Base-by-base conservation (phyloP, 2,888 invertebrate species). In the Athalia circularis region DNA sequence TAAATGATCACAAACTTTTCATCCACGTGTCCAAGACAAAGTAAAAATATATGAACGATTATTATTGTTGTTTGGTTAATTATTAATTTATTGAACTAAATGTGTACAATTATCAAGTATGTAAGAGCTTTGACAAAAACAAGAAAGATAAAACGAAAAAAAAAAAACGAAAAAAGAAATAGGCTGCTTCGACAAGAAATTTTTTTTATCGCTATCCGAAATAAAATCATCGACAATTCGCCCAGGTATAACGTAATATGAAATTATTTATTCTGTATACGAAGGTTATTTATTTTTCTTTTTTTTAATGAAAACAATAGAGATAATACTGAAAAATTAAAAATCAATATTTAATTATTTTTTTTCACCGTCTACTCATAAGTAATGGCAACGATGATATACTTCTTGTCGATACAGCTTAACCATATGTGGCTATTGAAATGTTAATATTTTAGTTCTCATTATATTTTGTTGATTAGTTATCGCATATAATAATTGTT, bases 391-490 rank as follows among this genome's bases (percentile, higher is more conserved):
- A 4, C 8, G n/a, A 54, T 54, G n/a, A 54, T 54, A 29, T 7
- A 6, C 13, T 59, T 72, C 57, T 59, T 8, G 57, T 57, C 59
- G 57, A 57, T 13, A 72, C 47, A 72, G 57, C 45, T 57, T 13
- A 13, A 72, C n/a, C 13, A 72, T 54, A 9, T 43, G 74, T 75
- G 62, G 62, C 74, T 75, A 75, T 62, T 75, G 74, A 72, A 72
- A 50, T 75, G 74, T 75, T 75, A 62, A 75, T 62, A 75, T 62
- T 62, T 75, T 75, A 75, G 74, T 75, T 75, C 61, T 75, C 50
- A 75, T 75, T 75, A 61, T 62, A 62, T 75, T 75, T 75, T 50
- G 74, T 75, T 75, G 74, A 75, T 75, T 75, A 62, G 62, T 75
- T 75, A 75, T 75, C 62, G 62, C 48, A 75, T 75, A 61, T 61